Base-by-base conservation (phyloP, 2,113 vertebrate genomes). In the Cyanistes caeruleus region DNA sequence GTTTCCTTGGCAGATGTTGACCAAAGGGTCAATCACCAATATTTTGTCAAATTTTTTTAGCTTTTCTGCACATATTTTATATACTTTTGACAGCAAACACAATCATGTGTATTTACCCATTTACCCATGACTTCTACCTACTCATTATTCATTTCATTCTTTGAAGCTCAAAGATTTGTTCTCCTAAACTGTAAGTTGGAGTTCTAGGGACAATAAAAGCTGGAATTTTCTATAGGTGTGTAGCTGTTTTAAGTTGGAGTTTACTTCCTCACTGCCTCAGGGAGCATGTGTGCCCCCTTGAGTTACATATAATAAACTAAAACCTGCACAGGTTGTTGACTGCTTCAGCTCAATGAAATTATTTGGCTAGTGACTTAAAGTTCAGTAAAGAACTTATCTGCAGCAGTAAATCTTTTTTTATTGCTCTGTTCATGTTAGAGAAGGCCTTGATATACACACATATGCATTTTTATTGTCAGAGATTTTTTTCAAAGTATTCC, bases 311-410 rank as follows among this genome's bases (percentile, higher is more conserved):
- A 16, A 18, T 41, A 22, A 65, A 56, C 17, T 13, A 41, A 83
- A 69, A 53, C 1, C 8, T 17, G 12, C 1, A 2, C 8, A 53
- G 46, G 20, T 1, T 63, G 17, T 30, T 1, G 1, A 28, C 21
- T 14, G 25, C 60, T 84, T 91, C 60, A 89, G 14, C 16, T 78
- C 22, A 69, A 39, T 25, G 27, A 93, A 53, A 52, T 67, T 39
- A 21, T 89, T 59, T 49, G 8, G 18, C 28, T 35, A 79, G 24
- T 23, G 15, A 18, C 53, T 68, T 82, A 58, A 68, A 60, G 6
- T 41, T 82, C 56, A 63, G 7, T 27, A 59, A 39, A 30, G 3
- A 60, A 3, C 1, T 85, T 76, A 52, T 79, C 53, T 87, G 22
- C 46, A 78, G 11, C 5, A 43, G 13, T 51, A 53, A 89, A 65